phyloP scores from a whole-genome alignment of 2,113 vertebrate genomes.

The Ceratotherium simum region DNA sequence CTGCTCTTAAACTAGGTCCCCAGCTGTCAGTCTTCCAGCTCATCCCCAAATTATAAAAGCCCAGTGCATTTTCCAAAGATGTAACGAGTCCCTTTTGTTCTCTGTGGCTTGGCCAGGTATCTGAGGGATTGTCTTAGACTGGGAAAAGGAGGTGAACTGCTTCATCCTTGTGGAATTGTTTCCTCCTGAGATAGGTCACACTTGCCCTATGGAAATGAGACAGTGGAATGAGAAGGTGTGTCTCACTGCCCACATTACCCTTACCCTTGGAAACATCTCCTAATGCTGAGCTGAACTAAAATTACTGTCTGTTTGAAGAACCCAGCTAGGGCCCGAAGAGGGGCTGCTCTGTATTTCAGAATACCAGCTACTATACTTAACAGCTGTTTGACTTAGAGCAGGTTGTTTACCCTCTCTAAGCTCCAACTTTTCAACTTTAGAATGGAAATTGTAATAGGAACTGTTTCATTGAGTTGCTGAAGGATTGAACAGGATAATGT shows the following conservation, averaged over 20 bases:
- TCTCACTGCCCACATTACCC: background rate
- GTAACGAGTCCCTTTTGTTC: background rate
- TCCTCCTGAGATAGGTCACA: background rate
- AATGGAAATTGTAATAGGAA: background rate
- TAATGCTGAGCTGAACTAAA: background rate
- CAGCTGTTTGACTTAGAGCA: background rate
- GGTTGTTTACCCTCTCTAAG: background rate
- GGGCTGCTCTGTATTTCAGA: background rate
- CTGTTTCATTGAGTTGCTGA: background rate
- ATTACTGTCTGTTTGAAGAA: background rate
- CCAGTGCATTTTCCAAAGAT: background rate
- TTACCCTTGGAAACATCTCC: background rate
- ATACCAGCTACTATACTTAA: background rate
- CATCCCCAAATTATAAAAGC: constrained; percentile 36
- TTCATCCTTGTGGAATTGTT: background rate
- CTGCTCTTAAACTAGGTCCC: background rate
- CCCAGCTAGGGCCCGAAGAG: background rate
- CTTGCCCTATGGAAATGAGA: background rate
- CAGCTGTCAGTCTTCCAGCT: background rate
- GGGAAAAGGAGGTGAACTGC: background rate
- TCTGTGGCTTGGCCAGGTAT: background rate
- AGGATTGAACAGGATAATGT: background rate
- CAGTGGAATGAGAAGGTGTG: background rate
- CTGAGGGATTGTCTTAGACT: background rate
- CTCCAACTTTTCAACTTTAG: constrained; percentile 11